These are phyloP conservation scores for Hippocampus mohnikei DNA, from an alignment of 2,113 vertebrate genomes.

Conservation along the genomic window DNA sequence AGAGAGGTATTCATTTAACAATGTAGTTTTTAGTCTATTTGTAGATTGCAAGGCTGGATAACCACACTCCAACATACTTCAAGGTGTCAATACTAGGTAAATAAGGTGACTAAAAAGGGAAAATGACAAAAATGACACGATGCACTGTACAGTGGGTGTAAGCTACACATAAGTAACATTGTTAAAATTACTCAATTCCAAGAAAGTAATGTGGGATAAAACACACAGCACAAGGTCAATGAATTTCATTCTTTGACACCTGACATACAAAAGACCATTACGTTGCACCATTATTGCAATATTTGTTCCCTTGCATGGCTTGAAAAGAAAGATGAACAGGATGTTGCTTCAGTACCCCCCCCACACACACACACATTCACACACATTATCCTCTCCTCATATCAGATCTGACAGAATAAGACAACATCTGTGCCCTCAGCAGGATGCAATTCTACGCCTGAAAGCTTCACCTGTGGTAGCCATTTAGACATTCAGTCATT, in stretches of 20 bases:
- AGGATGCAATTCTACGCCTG: conserved; percentile 36
- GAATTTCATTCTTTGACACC: not conserved
- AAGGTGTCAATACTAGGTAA: not conserved
- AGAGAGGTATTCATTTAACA: not conserved
- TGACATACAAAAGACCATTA: not conserved
- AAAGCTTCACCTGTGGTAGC: conserved; percentile 10
- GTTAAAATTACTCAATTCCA: not conserved
- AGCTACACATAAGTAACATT: not conserved
- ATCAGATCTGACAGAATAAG: conserved; percentile 32
- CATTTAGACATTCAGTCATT: conserved; percentile 16
- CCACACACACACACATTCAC: not conserved
- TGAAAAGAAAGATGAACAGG: conserved; percentile 2
- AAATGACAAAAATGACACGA: not conserved
- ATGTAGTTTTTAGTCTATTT: not conserved
- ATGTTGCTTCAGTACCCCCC: not conserved
- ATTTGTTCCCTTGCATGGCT: conserved; percentile 1
- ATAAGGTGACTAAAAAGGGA: not conserved
- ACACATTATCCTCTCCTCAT: conserved; percentile 1
- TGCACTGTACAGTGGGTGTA: not conserved
- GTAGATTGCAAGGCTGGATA: not conserved
- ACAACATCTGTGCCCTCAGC: conserved; percentile 35
- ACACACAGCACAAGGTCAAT: not conserved
- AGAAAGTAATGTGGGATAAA: not conserved
- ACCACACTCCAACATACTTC: not conserved
- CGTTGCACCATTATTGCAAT: not conserved